Conservation (phyloP, 2,888 invertebrate genomes). For the Cataglyphis rosenhaueri region DNA sequence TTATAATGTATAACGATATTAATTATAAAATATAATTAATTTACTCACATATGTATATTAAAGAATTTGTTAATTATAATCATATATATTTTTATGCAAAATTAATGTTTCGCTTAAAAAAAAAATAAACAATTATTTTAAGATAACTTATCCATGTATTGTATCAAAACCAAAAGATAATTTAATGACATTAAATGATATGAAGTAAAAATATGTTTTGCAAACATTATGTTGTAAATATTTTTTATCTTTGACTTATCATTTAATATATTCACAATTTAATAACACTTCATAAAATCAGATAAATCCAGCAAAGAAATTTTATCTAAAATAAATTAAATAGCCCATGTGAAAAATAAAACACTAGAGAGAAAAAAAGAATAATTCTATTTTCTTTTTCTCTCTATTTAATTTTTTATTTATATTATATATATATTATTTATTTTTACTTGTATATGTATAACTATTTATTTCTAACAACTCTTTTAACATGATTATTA, state of each 20-base stretch:
- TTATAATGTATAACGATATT: no score
- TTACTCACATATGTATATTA: no score
- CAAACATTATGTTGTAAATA: background rate
- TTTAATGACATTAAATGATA: slow-evolving; percentile 4
- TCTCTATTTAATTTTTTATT: background rate
- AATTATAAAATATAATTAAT: no score
- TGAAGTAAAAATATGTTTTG: background rate
- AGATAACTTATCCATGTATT: slow-evolving; percentile 2
- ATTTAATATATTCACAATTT: background rate
- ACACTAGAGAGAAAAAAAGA: background rate
- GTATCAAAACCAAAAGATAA: background rate
- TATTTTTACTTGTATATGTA: background rate
- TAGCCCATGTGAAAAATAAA: background rate
- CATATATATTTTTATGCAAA: background rate
- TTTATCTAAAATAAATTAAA: background rate
- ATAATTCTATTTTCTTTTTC: background rate
- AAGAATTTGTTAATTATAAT: background rate
- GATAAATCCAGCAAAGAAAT: background rate
- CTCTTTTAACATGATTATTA: background rate
- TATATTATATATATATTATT: background rate
- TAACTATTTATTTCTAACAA: background rate
- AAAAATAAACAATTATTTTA: background rate
- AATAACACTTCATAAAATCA: background rate
- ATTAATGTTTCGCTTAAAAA: background rate
- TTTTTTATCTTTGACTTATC: slow-evolving; percentile 14